Conservation (phyloP, 2,888 invertebrate genomes). For the Lysandra coridon region DNA sequence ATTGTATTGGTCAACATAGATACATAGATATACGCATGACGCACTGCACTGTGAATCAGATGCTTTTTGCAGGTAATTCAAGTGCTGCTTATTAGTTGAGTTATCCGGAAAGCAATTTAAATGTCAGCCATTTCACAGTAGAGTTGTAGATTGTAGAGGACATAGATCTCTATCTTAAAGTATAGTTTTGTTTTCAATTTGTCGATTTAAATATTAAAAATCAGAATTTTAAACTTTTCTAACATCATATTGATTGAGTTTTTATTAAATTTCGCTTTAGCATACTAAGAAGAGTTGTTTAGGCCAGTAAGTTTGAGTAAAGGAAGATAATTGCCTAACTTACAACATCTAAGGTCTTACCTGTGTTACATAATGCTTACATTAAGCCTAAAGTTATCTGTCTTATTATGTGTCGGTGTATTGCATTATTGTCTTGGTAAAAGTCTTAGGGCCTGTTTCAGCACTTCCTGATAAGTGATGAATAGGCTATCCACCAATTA, state of each 20-base stretch:
- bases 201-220: too few species aligned
- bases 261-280: not conserved
- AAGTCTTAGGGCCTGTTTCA: not conserved
- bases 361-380: not conserved
- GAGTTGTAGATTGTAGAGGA: not conserved
- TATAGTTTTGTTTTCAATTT: too few species aligned
- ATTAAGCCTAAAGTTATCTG: not conserved
- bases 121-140: not conserved
- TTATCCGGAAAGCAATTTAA: not conserved
- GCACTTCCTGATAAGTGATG: too few species aligned
- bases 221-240: too few species aligned
- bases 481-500: too few species aligned
- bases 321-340: not conserved
- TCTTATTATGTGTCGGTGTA: not conserved
- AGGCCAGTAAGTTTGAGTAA: not conserved
- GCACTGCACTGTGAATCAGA: slow-evolving; percentile 33
- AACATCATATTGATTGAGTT: too few species aligned
- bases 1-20: slow-evolving; percentile 30
- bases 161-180: too few species aligned
- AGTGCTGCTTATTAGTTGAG: not conserved
- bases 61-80: slow-evolving; percentile 12
- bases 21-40: slow-evolving; percentile 29
- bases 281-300: not conserved
- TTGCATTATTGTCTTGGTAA: not conserved
- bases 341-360: not conserved